Evolutionary conservation across 2,113 vertebrate species (phyloP).

Genomic region (Notechis scutatus): DNA sequence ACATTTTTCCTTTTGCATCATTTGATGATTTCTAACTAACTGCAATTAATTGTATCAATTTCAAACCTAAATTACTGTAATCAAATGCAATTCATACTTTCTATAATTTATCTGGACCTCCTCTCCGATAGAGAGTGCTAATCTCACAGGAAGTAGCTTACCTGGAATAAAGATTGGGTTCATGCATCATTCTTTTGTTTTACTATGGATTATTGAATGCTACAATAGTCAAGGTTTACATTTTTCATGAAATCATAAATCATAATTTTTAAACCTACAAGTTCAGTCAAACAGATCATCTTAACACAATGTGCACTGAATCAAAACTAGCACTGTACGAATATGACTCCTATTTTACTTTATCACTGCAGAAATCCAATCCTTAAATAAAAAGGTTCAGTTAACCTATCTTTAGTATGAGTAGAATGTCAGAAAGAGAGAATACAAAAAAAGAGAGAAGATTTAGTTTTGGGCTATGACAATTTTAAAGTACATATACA

Average conservation of each 20-base stretch:
- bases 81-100: slow-evolving; percentile 63
- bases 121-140: slow-evolving; percentile 46
- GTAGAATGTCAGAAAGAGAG: background rate
- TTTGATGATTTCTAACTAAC: slow-evolving; percentile 68
- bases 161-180: slow-evolving; percentile 19
- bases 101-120: slow-evolving; percentile 53
- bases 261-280: background rate
- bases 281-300: background rate
- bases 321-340: slow-evolving; percentile 30
- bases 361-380: background rate
- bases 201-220: background rate
- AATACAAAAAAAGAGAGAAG: background rate
- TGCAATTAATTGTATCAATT: slow-evolving; percentile 66
- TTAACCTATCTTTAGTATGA: background rate
- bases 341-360: background rate
- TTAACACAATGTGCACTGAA: background rate
- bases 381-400: background rate
- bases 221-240: background rate
- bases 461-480: background rate
- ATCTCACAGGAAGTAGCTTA: slow-evolving; percentile 43
- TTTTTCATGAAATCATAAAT: background rate
- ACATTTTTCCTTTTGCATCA: slow-evolving; percentile 60
- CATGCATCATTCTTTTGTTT: background rate
- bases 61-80: slow-evolving; percentile 64
- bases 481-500: background rate